Percentiles rank a stretch among this genome's conserved stretches.
Evolutionary conservation across 2,797 vertebrate genomes (phyloP).

Genomic region (Dromococcyx pavoninus): DNA sequence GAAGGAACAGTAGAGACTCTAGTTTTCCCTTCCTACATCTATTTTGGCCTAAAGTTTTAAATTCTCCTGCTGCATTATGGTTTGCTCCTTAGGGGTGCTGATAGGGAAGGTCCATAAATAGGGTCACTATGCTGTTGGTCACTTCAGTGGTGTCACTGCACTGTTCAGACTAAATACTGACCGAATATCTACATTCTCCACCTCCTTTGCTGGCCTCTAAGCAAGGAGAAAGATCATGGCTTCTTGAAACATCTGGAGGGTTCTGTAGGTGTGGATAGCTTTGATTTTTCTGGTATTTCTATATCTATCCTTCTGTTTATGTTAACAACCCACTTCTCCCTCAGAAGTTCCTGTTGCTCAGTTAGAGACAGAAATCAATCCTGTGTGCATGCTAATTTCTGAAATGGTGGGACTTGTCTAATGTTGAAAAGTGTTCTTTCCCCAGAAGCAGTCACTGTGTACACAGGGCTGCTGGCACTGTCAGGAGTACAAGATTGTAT

Average conservation of each 20-base stretch:
- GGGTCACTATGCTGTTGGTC: background rate
- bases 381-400: background rate
- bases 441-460: background rate
- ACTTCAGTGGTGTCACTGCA: background rate
- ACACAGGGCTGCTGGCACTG: background rate
- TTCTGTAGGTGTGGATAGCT: background rate
- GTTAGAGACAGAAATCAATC: constrained; percentile 28
- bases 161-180: background rate
- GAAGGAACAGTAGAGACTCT: background rate
- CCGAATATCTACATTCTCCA: background rate
- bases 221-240: background rate
- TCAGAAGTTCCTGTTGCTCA: constrained; percentile 9
- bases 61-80: background rate
- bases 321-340: background rate
- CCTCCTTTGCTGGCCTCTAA: background rate
- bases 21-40: background rate
- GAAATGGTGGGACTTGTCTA: background rate
- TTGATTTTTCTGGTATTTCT: background rate
- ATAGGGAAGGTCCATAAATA: background rate
- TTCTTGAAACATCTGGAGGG: background rate
- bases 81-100: background rate
- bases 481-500: background rate
- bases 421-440: background rate
- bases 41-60: background rate
- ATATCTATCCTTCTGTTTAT: background rate